phyloP scores from a whole-genome alignment of 1,140 invertebrate species.

The Grapholita molesta region DNA sequence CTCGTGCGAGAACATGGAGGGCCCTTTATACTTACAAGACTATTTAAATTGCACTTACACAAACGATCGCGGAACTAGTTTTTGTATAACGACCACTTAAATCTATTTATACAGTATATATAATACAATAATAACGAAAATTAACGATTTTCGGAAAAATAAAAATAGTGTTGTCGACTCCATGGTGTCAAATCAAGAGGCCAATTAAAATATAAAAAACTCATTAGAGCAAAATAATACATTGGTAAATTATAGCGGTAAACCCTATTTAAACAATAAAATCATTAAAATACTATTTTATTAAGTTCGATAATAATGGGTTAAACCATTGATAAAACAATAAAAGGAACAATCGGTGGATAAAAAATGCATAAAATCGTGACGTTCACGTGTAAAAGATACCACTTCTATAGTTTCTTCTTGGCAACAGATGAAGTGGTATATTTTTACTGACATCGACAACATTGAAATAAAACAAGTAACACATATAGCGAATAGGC shows the following conservation, averaged over 20 bases:
- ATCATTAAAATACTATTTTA: background rate
- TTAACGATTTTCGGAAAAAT: background rate
- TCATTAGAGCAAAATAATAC: background rate
- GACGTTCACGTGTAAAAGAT: background rate
- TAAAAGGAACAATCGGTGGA: slow-evolving; percentile 9
- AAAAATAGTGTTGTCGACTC: background rate
- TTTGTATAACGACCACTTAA: slow-evolving; percentile 21
- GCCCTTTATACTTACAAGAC: slow-evolving; percentile 12
- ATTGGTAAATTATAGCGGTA: background rate
- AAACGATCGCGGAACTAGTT: slow-evolving; percentile 23
- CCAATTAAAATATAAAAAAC: background rate
- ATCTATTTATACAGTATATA: background rate
- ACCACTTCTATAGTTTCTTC: background rate
- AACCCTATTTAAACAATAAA: background rate
- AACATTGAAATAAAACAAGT: background rate
- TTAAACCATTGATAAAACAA: background rate
- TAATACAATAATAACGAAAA: background rate
- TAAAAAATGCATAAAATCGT: slow-evolving; percentile 10
- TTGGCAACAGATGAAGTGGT: background rate
- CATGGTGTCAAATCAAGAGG: background rate
- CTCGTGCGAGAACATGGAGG: background rate
- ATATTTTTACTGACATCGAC: background rate
- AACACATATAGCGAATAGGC: background rate
- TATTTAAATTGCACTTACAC: slow-evolving; percentile 41
- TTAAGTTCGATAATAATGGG: background rate